phyloP scores from a whole-genome alignment of 2,888 invertebrate genomes.

The Thera obeliscata region DNA sequence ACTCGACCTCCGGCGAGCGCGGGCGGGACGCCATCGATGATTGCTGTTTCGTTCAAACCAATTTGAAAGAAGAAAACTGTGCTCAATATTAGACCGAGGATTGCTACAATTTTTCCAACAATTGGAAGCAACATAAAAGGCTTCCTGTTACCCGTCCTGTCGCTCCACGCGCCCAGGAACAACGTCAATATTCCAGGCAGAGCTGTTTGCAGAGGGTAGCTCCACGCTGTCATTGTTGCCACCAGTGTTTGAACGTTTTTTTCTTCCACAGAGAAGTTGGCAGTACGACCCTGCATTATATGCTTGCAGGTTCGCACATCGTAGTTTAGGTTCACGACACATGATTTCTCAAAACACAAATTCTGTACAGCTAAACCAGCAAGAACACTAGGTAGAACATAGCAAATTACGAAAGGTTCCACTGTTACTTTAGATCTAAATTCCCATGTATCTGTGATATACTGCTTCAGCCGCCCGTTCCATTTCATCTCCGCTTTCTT shows the following conservation, averaged over 20 bases:
- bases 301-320: constrained; percentile 81
- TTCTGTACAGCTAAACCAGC: constrained; percentile 86
- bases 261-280: constrained; percentile 72
- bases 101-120: constrained; percentile 82
- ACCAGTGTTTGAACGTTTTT: constrained; percentile 79
- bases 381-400: constrained; percentile 86
- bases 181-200: constrained; percentile 83
- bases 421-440: constrained; percentile 83
- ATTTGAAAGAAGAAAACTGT: constrained; percentile 84
- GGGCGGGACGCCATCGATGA: constrained; percentile 84
- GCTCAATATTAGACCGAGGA: constrained; percentile 82
- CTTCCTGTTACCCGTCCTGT: constrained; percentile 85
- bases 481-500: constrained; percentile 67
- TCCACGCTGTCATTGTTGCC: constrained; percentile 85
- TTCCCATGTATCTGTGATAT: constrained; percentile 71
- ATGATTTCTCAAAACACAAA: constrained; percentile 85
- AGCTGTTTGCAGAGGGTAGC: constrained; percentile 83
- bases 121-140: constrained; percentile 85
- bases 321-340: constrained; percentile 82
- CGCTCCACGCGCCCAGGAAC: constrained; percentile 86
- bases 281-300: constrained; percentile 74
- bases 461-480: constrained; percentile 68
- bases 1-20: constrained; percentile 86
- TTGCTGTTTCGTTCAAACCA: constrained; percentile 81
- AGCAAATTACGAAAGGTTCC: constrained; percentile 87